Base-by-base conservation (phyloP, 2,113 vertebrate genomes). In the Chlorodrepanis virens region DNA sequence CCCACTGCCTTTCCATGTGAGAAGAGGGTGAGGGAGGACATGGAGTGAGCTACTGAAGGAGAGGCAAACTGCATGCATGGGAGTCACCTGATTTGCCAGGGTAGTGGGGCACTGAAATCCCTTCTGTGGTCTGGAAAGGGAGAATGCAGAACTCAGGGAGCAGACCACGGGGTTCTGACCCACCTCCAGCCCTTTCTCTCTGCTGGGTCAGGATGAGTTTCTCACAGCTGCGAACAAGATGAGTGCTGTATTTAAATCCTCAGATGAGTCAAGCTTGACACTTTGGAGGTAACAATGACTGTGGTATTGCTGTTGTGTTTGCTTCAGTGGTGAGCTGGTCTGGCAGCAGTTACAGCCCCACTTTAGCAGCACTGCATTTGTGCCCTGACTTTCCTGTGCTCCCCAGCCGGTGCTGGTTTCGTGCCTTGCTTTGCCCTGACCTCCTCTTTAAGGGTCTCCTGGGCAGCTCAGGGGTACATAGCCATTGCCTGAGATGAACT, bases 401-500 rank as follows among this genome's bases (percentile, higher is more conserved):
- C 42, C 75, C 47, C 29, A 71, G 14, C 23, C 14, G 2, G 29
- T 47, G 22, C 35, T n/a, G 72, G 61, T 68, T 82, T 70, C 5
- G 10, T 83, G 37, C 14, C 64, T 83, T 91, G 57, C 24, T 91
- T 94, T 69, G 64, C 31, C 23, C 10, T 83, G 83, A 64, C 52
- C 74, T 92, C 35, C 45, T 63, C 60, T 89, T 78, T n/a, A 65
- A 93, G 79, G 63, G 64, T 87, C 44, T 74, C 31, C 22, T 68
- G 92, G 49, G 68, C 33, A 83, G 71, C 80, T 83, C 40, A 31
- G 88, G 54, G 64, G 40, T 89, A 78, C 60, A 52, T 17, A 78
- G 53, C 21, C 31, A 33, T 78, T 87, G 88, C 85, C 93, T 78
- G 83, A 92, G 59, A 87, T 90, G 91, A 94, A 96, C 94, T 2